These are phyloP conservation scores for Caenorhabditis remanei DNA, from an alignment of 1,140 invertebrate species.

Conservation along the genomic window DNA sequence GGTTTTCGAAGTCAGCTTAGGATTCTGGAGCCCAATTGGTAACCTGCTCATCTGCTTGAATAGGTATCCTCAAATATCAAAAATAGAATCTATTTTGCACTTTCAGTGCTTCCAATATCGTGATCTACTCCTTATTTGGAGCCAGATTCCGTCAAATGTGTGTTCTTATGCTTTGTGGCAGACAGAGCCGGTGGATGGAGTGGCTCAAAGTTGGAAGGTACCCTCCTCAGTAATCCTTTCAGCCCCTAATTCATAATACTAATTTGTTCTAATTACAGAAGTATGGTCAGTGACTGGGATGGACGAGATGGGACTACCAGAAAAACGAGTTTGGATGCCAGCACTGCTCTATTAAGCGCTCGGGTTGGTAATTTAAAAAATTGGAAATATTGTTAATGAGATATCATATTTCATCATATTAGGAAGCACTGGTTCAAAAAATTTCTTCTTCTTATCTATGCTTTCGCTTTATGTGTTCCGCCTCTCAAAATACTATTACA, in stretches of 20 bases:
- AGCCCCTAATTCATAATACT: not conserved
- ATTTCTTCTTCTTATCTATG: not conserved
- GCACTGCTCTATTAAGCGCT: conserved; percentile 41
- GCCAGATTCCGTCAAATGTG: conserved; percentile 67
- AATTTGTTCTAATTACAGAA: conserved; percentile 23
- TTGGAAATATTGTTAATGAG: not conserved
- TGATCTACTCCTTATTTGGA: conserved; percentile 68
- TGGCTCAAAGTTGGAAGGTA: conserved; percentile 62
- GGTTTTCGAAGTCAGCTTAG: conserved; percentile 64
- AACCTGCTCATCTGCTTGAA: conserved; percentile 76
- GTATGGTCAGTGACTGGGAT: conserved; percentile 59
- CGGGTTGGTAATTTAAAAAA: not conserved
- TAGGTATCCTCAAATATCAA: conserved; percentile 66
- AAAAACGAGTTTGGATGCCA: conserved; percentile 38
- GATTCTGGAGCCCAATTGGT: conserved; percentile 68
- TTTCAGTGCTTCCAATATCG: conserved; percentile 67
- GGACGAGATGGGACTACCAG: conserved; percentile 35
- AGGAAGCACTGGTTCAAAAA: not conserved
- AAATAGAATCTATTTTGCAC: not conserved
- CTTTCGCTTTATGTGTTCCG: not conserved
- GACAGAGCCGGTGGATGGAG: conserved; percentile 59
- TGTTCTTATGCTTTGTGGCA: conserved; percentile 62
- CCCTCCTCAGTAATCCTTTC: conserved; percentile 3
- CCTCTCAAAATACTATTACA: conserved; percentile 18
- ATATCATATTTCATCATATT: not conserved